Base-by-base conservation (phyloP, 2,888 invertebrate species). In the Xylophagus ater region DNA sequence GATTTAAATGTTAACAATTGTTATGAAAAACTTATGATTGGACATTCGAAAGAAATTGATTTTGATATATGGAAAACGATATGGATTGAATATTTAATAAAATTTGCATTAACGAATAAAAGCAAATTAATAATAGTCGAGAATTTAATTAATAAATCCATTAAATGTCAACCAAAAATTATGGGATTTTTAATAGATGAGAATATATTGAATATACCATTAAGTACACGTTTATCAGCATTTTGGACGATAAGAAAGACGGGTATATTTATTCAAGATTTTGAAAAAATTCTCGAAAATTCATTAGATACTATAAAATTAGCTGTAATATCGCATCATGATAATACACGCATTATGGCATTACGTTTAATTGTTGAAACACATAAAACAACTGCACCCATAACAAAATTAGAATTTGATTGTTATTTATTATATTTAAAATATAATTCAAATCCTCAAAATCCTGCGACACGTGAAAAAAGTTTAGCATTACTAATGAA, bases 331-430 rank as follows among this genome's bases (percentile, higher is more conserved):
- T 56, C 55, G 0, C 50, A 51, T 33, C 53, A 55, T 20, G 59
- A 63, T 31, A 55, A 87, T 76, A 73, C 78, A 2, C 70, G 86
- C 18, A 62, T 85, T 6, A 69, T 79, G 47, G 72, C 78, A 0
- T 66, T 87, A 34, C 72, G 75, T 1, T 62, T 87, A 14, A 58
- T 89, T 21, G 76, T 81, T 35, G 84, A 86, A 52, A 78, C 75
- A 1, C 77, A 75, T 35, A 82, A 81, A 57, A 74, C 74, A 2
- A 84, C 87, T 2, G 81, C 85, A 54, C 48, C 65, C 9, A 73
- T 83, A 47, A 57, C 68, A 0, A 40, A 55, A 0, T 63, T 65
- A 28, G 88, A 89, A 54, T 67, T 88, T 23, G 56, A 70, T 2
- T 67, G 78, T 12, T 62, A 86, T 17, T 57, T 73, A 8, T 59